Base-by-base conservation (phyloP, 2,113 vertebrate species). In the Bubalus kerabau region DNA sequence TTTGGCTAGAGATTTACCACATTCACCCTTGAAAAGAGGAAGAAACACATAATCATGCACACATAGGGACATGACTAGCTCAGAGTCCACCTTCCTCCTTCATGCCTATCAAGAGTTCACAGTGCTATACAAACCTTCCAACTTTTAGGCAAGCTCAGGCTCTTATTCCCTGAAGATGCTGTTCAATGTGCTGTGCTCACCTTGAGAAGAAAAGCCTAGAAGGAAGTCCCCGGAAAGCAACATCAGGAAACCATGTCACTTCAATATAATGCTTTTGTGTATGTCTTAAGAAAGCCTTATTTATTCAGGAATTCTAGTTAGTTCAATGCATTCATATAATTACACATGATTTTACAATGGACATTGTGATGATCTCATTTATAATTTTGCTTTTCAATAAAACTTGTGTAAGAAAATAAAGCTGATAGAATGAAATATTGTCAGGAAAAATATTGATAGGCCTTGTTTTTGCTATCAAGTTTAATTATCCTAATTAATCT, bases 401-500 rank as follows among this genome's bases (percentile, higher is more conserved):
- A 40, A 95, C 67, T 62, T 95, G 32, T 28, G 7, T 50, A 46
- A 10, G 52, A 84, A 94, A 86, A 90, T 19, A 78, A 92, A 93
- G 92, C 2, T 6, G 12, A 23, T 40, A 1, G 9, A 91, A 84
- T 94, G 9, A 96, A 59, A 40, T 67, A 87, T 43, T 92, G 7
- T 90, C 87, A 71, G 43, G 16, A 94, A 96, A 94, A 94, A 86
- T 92, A 92, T 60, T 86, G 36, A 83, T 81, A 90, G 74, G 5
- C 30, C 82, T 96, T 96, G 14, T 23, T 80, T 90, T 91, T 82
- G 54, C 24, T 92, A 16, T 88, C 90, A 80, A 81, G 76, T 95
- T 94, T 96, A 96, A 96, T 96, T 95, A 87, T 85, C 26, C 74
- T 80, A 54, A 95, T 97, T 95, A 96, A 97, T 80, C 74, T 96